These are phyloP conservation scores for Bimastos eiseni DNA, from an alignment of 2,888 invertebrate species.

Conservation along the genomic window DNA sequence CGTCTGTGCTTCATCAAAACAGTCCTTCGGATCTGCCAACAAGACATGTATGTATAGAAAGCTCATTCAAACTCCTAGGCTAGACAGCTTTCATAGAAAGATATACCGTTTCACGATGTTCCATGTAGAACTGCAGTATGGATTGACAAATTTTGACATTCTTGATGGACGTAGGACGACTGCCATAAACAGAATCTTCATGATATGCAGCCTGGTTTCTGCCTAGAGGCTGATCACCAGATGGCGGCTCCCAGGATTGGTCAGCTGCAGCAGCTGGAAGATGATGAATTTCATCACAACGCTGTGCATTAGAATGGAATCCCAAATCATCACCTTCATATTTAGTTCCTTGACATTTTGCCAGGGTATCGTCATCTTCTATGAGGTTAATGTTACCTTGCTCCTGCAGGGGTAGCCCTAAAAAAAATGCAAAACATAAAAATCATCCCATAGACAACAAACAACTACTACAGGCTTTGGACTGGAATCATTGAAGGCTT, in stretches of 20 bases:
- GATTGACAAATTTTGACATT: not conserved
- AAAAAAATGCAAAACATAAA: not conserved
- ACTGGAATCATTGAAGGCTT: not conserved
- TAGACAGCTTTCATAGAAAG: not conserved
- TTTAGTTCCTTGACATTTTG: not conserved
- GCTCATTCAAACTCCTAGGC: not conserved
- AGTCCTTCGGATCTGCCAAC: not conserved
- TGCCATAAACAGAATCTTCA: not conserved
- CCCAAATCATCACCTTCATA: not conserved
- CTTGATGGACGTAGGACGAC: not conserved
- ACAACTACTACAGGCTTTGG: not conserved
- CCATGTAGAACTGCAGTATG: too few relatives aligned
- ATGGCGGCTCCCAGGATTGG: not conserved
- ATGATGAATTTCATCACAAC: not conserved
- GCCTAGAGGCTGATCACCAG: not conserved
- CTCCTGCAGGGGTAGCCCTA: not conserved
- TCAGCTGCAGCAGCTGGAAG: not conserved
- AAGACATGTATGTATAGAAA: not conserved
- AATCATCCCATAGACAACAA: not conserved
- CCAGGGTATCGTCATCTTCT: not conserved
- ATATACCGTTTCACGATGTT: not conserved
- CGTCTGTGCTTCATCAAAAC: too few relatives aligned
- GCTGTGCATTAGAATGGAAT: not conserved
- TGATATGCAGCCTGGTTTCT: too few relatives aligned
- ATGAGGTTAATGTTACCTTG: not conserved